Percentiles rank a stretch among this genome's conserved stretches.
Evolutionary conservation across 2,888 invertebrate species (phyloP).

Genomic region (Parnassius orleans): DNA sequence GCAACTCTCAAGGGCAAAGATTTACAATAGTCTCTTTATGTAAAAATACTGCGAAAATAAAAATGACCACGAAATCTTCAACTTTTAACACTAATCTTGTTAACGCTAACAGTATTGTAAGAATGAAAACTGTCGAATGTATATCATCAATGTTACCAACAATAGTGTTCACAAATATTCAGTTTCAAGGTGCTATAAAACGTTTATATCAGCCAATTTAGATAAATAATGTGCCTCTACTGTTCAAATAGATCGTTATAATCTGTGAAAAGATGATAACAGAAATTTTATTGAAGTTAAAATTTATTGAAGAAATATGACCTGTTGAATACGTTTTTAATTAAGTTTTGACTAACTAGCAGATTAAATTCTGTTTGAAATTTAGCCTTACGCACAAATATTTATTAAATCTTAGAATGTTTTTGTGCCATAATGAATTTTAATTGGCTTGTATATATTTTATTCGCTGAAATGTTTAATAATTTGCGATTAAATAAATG

Average conservation of each 20-base stretch:
- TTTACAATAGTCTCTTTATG: constrained; percentile 3
- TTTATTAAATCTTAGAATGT: constrained; percentile 9
- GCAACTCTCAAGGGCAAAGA: constrained; percentile 26
- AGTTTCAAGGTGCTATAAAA: neutral
- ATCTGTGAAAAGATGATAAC: neutral
- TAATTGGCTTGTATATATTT: constrained; percentile 14
- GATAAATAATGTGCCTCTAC: no score
- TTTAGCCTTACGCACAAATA: constrained; percentile 13
- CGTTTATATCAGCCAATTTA: neutral
- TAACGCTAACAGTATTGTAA: constrained; percentile 6
- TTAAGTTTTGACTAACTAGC: neutral
- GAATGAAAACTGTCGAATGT: neutral
- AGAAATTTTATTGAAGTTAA: neutral
- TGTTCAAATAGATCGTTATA: neutral
- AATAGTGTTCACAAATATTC: constrained; percentile 8
- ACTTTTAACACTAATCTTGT: constrained; percentile 3
- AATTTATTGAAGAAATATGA: neutral
- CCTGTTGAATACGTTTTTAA: neutral
- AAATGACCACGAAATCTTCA: constrained; percentile 11
- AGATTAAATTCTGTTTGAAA: neutral
- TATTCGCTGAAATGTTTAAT: constrained; percentile 15
- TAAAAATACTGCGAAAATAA: neutral
- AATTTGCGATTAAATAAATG: constrained; percentile 16
- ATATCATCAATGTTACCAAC: constrained; percentile 11
- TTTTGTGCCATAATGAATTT: constrained; percentile 23